Base-by-base conservation (phyloP, 2,888 invertebrate species). In the Dryococelus australis region DNA sequence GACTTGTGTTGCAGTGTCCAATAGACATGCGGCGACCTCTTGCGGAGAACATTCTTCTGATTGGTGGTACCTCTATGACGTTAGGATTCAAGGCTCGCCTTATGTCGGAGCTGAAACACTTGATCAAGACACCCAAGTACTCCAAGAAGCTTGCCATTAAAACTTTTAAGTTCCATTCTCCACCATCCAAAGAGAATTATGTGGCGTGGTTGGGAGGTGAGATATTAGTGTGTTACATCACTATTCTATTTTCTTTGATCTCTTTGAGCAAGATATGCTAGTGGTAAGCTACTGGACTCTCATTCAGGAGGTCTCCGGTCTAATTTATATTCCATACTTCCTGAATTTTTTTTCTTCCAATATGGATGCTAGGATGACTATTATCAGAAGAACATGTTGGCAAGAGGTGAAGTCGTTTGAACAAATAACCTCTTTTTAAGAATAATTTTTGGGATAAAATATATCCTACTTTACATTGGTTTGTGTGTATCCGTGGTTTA, bases 131-230 rank as follows among this genome's bases (percentile, higher is more conserved):
- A 90, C 93, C 94, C 79, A 93, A 94, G 1, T 96, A 97, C 92
- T 93, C 94, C 89, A 94, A 94, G 0, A 94, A 94, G 89, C 92
- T 97, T 81, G 94, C 94, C 89, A 91, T 96, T 35, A 93, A 94
- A 87, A 93, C 93, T 43, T 96, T 98, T 91, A 96, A 96, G 92
- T 97, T 98, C 92, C 98, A 98, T 93, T 92, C 93, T 5, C 94
- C 96, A 78, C 97, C 98, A 26, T 95, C 96, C 53, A 96, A 96
- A 91, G 95, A 95, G 87, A 98, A 98, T 93, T 96, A 96, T 91
- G 95, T 95, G 20, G 96, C 97, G 79, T 99, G 99, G 98, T 93
- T 97, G 47, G 98, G 98, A 92, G 96, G 96, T 94, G 91, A 91
- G 89, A 20, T 35, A 10, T 20, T 83, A 51, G 24, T 35, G 35